Percentiles rank a stretch among this genome's conserved stretches.
Conservation (phyloP, 1,140 invertebrate genomes). For the Trissolcus basalis region DNA sequence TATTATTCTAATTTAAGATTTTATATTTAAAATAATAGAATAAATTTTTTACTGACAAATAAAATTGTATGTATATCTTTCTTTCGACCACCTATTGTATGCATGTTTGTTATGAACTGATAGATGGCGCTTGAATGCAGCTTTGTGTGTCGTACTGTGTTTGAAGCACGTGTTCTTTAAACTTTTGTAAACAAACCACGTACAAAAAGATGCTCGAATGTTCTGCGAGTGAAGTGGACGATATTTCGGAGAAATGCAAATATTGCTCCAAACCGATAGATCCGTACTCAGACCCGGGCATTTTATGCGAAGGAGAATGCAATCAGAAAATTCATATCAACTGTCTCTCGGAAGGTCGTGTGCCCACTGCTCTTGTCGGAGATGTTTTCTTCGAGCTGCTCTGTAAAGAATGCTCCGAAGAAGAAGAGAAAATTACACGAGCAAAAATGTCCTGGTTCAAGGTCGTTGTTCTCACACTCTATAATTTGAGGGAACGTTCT, state of each 20-base stretch:
- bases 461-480: conserved; percentile 79
- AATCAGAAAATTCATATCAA: conserved; percentile 78
- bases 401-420: conserved; percentile 81
- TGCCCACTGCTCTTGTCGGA: conserved; percentile 82
- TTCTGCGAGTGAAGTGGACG: not conserved
- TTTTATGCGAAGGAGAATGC: conserved; percentile 73
- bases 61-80: too few species aligned
- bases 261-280: conserved; percentile 60
- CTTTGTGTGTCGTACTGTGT: not conserved
- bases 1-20: too few species aligned
- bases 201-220: not conserved
- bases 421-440: conserved; percentile 75
- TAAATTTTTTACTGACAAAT: too few species aligned
- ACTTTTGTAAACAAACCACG: not conserved
- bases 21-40: too few species aligned
- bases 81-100: too few species aligned
- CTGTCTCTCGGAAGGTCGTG: conserved; percentile 80
- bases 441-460: conserved; percentile 83
- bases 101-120: too few species aligned
- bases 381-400: conserved; percentile 87
- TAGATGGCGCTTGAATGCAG: too few species aligned
- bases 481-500: conserved; percentile 81
- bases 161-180: not conserved
- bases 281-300: conserved; percentile 63
- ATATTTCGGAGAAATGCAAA: conserved; percentile 55